Percentiles rank a stretch among this genome's conserved stretches.
phyloP scores from a whole-genome alignment of 2,888 invertebrate genomes.

The Tachystola acroxantha region DNA sequence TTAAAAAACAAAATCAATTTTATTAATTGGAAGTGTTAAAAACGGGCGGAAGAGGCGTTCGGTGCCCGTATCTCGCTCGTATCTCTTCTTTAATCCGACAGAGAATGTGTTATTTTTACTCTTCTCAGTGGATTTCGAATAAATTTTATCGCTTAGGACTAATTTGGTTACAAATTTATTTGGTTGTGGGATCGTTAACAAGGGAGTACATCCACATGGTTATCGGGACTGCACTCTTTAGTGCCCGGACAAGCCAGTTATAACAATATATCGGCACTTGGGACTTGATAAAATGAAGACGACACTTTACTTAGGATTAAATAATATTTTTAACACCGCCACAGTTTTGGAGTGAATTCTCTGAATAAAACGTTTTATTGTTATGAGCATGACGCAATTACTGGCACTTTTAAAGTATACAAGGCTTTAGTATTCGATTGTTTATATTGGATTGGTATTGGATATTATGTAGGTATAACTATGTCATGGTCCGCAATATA shows the following conservation, averaged over 20 bases:
- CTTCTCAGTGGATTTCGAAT: constrained; percentile 74
- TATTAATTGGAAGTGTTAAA: constrained; percentile 79
- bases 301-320: constrained; percentile 72
- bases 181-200: constrained; percentile 75
- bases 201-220: constrained; percentile 69
- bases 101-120: constrained; percentile 78
- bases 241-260: constrained; percentile 64
- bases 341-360: constrained; percentile 36
- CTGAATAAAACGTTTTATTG: constrained; percentile 59
- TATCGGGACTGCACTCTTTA: constrained; percentile 70
- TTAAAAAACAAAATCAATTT: constrained; percentile 79
- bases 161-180: constrained; percentile 79
- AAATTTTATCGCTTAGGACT: constrained; percentile 77
- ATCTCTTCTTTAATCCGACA: constrained; percentile 77
- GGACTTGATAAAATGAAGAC: constrained; percentile 73
- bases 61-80: constrained; percentile 65
- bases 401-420: constrained; percentile 36
- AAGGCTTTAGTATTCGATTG: constrained; percentile 42
- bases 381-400: constrained; percentile 46
- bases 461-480: constrained; percentile 58
- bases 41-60: constrained; percentile 73
- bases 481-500: constrained; percentile 37
- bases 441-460: constrained; percentile 46
- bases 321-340: constrained; percentile 55
- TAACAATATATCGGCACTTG: constrained; percentile 74